Percentiles rank a stretch among this genome's conserved stretches.
Evolutionary conservation across 1,140 invertebrate species (phyloP).

Genomic region (Caenorhabditis latens): DNA sequence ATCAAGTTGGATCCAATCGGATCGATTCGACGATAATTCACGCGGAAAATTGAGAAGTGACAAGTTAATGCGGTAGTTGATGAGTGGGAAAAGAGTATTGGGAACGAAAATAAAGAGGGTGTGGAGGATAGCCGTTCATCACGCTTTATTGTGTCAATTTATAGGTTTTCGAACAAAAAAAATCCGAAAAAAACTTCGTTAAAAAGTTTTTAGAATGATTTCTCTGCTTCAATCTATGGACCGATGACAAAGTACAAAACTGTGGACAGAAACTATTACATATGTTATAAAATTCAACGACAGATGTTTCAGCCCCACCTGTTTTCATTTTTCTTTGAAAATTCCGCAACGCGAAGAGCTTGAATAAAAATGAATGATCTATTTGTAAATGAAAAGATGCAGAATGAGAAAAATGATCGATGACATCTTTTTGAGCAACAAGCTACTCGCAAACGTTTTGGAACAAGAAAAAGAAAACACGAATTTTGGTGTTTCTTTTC

Average conservation of each 20-base stretch:
- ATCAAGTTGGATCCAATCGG: conserved; percentile 2
- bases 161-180: neutral
- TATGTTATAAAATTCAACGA: too few relatives aligned
- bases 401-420: conserved; percentile 22
- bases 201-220: too few relatives aligned
- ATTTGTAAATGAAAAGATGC: neutral
- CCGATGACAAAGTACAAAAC: too few relatives aligned
- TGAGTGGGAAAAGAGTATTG: neutral
- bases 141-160: conserved; percentile 43
- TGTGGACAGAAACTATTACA: too few relatives aligned
- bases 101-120: neutral
- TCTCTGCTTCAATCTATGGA: too few relatives aligned
- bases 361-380: conserved; percentile 19
- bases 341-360: neutral
- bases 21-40: conserved; percentile 47
- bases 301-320: neutral
- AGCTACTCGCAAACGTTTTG: neutral
- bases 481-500: conserved; percentile 14
- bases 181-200: too few relatives aligned
- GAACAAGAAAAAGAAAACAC: neutral
- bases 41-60: conserved; percentile 50
- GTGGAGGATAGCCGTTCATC: conserved; percentile 15
- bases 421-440: conserved; percentile 5
- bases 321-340: conserved; percentile 18
- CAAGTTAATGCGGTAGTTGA: conserved; percentile 56